Evolutionary conservation across 2,797 vertebrate species (phyloP).

Genomic region (Moxostoma hubbsi): DNA sequence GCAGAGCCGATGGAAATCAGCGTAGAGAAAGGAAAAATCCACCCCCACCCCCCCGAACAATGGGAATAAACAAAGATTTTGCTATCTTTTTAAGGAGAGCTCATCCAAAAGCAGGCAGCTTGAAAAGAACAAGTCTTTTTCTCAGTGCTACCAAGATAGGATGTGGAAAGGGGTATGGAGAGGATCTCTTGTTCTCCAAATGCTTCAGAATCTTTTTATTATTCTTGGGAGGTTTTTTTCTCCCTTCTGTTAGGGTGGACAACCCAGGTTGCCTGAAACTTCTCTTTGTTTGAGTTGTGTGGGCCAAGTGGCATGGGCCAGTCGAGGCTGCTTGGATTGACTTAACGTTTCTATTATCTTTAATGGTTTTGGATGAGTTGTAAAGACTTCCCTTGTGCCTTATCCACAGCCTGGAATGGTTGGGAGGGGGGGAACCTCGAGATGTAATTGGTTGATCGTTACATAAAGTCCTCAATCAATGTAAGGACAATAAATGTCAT

Average conservation of each 20-base stretch:
- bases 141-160: neutral
- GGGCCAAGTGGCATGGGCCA: conserved; percentile 49
- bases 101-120: conserved; percentile 54
- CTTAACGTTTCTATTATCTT: conserved; percentile 60
- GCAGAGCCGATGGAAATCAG: conserved; percentile 60
- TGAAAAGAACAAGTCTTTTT: conserved; percentile 51
- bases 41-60: conserved; percentile 38
- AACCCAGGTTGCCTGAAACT: conserved; percentile 51
- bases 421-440: neutral
- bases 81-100: conserved; percentile 61
- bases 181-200: conserved; percentile 56
- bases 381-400: conserved; percentile 56
- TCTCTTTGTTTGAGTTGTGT: conserved; percentile 57
- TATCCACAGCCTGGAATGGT: neutral
- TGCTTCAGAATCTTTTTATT: conserved; percentile 51
- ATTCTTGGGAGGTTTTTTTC: neutral
- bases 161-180: conserved; percentile 30
- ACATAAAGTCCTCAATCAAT: conserved; percentile 20
- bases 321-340: conserved; percentile 58
- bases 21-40: conserved; percentile 33
- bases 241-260: conserved; percentile 18
- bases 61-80: conserved; percentile 60
- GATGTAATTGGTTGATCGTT: conserved; percentile 34
- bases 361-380: conserved; percentile 53
- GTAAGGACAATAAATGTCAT: conserved; percentile 26